These are phyloP conservation scores for Channa striata DNA, from an alignment of 2,797 vertebrate species.

Conservation along the genomic window DNA sequence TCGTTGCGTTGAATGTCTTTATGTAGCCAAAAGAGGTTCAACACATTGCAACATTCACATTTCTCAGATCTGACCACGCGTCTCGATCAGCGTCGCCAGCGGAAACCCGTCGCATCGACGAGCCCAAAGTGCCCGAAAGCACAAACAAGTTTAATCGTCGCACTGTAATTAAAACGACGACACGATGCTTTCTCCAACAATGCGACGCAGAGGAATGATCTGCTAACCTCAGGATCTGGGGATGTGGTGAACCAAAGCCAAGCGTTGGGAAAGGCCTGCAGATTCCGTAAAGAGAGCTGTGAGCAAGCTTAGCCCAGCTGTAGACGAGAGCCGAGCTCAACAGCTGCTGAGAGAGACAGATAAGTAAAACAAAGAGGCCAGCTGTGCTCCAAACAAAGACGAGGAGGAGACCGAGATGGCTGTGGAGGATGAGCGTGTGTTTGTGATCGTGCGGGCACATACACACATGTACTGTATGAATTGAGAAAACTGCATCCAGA, in stretches of 20 bases:
- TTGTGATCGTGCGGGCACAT: constrained; percentile 43
- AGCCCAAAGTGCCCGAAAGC: no score
- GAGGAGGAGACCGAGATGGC: constrained; percentile 50
- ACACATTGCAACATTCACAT: no score
- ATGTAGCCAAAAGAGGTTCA: no score
- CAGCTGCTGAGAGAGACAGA: constrained; percentile 70
- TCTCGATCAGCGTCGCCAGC: no score
- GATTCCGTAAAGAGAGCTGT: constrained; percentile 52
- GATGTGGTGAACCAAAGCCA: constrained; percentile 38
- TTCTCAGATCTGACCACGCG: background rate
- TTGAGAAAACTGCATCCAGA: constrained; percentile 16
- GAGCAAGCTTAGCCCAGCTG: constrained; percentile 57
- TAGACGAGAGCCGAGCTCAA: constrained; percentile 57
- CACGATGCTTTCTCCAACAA: background rate
- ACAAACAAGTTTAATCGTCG: constrained; percentile 2
- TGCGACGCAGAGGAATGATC: constrained; percentile 34
- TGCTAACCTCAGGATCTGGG: constrained; percentile 34
- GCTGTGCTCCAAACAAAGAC: constrained; percentile 79
- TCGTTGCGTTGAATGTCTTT: no score
- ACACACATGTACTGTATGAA: background rate
- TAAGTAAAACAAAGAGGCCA: constrained; percentile 81
- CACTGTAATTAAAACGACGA: constrained; percentile 20
- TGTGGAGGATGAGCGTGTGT: constrained; percentile 47
- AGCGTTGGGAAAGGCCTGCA: constrained; percentile 27
- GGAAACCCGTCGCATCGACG: no score